Base-by-base conservation (phyloP, 2,888 invertebrate genomes). In the Hyposoter didymator region DNA sequence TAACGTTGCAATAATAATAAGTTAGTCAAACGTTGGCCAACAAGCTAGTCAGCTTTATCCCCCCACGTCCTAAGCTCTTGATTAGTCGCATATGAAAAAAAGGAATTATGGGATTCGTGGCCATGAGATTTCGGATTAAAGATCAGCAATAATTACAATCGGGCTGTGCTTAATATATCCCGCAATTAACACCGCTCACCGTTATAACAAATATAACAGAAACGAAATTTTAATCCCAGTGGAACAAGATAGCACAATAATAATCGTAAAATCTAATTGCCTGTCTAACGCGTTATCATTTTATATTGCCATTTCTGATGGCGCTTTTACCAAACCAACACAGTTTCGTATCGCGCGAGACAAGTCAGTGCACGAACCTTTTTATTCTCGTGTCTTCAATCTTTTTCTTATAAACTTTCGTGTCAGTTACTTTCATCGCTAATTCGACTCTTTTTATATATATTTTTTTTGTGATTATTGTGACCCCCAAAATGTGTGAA, bases 61-160 rank as follows among this genome's bases (percentile, higher is more conserved):
- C 12, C 28, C 19, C 55, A 19, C 12, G 59, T 52, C n/a, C 49
- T 52, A 59, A 59, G 59, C 59, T 28, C 5, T 59, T 59, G 28
- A 59, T 59, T 59, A 14, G 28, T 14, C 6, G 59, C 14, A 28
- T 39, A 39, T 14, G 59, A 59, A 55, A 59, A 59, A 14, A 28
- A 28, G 59, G 59, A 28, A 59, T 59, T 59, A 28, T 59, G 59
- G 59, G 28, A 59, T 59, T 59, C 28, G 14, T 28, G 12, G 5
- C 5, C 55, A 59, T 10, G 59, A 28, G 14, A 59, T 28, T 28
- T 59, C 14, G 28, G 12, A 59, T 28, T 3, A 28, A 59, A 3
- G 28, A 59, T 59, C 59, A 28, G 28, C 59, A 28, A 14, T 59
- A 59, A 28, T 59, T 59, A 59, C 59, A 28, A 59, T 59, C 28